phyloP scores from a whole-genome alignment of 1,140 invertebrate species.

The Pogonus chalceus region DNA sequence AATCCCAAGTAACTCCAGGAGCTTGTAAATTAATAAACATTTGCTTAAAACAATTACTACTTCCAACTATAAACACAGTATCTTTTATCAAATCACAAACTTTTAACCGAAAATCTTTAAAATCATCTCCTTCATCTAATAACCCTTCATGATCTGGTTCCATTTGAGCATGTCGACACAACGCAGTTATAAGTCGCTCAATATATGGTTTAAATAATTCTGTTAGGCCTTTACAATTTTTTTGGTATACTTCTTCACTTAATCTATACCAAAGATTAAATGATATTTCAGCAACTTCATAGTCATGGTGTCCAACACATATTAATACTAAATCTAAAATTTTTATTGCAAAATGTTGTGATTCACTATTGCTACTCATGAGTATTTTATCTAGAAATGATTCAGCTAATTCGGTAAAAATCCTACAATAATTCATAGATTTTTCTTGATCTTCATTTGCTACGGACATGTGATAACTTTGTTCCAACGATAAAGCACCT shows the following conservation, averaged over 20 bases:
- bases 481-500: constrained; percentile 69
- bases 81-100: constrained; percentile 93
- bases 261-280: constrained; percentile 95
- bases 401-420: constrained; percentile 92
- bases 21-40: constrained; percentile 69
- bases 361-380: constrained; percentile 38
- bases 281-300: constrained; percentile 94
- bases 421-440: constrained; percentile 84
- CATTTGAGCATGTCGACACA: constrained; percentile 82
- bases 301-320: constrained; percentile 94
- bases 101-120: constrained; percentile 77
- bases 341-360: constrained; percentile 71
- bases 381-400: constrained; percentile 81
- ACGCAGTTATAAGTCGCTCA: constrained; percentile 72
- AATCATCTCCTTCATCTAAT: constrained; percentile 79
- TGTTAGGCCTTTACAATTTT: constrained; percentile 68
- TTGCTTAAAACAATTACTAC: constrained; percentile 82
- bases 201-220: constrained; percentile 80
- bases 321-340: constrained; percentile 81
- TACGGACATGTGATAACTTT: constrained; percentile 83
- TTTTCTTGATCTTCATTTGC: constrained; percentile 86
- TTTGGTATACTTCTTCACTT: constrained; percentile 88
- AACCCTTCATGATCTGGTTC: constrained; percentile 83
- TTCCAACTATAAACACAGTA: constrained; percentile 94
- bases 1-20: constrained; percentile 73